phyloP scores from a whole-genome alignment of 1,140 invertebrate species.

The Brachionus plicatilis region DNA sequence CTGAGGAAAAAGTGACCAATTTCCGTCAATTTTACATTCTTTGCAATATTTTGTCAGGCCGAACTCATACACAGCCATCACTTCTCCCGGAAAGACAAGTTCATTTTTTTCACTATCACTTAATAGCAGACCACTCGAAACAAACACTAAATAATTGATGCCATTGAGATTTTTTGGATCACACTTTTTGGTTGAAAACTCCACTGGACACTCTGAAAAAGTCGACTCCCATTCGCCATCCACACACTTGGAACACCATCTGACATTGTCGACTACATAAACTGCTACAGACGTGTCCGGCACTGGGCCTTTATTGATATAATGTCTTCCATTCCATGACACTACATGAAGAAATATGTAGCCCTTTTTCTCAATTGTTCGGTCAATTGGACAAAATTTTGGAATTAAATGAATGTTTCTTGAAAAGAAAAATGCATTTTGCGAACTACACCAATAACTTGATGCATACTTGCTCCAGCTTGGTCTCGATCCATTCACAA shows the following conservation, averaged over 20 bases:
- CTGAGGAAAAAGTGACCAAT: neutral
- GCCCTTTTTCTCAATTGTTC: neutral
- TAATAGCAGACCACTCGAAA: neutral
- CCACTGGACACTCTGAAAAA: neutral
- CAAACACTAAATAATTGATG: conserved; percentile 23
- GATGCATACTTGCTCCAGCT: neutral
- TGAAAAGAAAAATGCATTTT: neutral
- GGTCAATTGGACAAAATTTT: neutral
- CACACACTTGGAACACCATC: neutral
- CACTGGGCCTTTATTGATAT: neutral
- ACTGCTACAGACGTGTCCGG: neutral
- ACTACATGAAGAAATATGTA: neutral
- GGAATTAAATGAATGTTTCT: neutral
- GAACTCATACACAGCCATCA: conserved; percentile 36
- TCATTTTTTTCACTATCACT: neutral
- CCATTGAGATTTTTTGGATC: neutral
- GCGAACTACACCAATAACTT: neutral
- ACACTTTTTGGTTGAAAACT: conserved; percentile 2
- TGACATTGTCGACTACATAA: neutral
- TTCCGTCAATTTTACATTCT: neutral
- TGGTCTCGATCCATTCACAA: neutral
- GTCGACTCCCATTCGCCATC: neutral
- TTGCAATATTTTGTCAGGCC: conserved; percentile 18
- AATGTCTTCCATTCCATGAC: neutral
- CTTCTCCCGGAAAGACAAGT: neutral